These are phyloP conservation scores for Hypselothyrea guttata DNA, from an alignment of 2,888 invertebrate species.

Conservation along the genomic window DNA sequence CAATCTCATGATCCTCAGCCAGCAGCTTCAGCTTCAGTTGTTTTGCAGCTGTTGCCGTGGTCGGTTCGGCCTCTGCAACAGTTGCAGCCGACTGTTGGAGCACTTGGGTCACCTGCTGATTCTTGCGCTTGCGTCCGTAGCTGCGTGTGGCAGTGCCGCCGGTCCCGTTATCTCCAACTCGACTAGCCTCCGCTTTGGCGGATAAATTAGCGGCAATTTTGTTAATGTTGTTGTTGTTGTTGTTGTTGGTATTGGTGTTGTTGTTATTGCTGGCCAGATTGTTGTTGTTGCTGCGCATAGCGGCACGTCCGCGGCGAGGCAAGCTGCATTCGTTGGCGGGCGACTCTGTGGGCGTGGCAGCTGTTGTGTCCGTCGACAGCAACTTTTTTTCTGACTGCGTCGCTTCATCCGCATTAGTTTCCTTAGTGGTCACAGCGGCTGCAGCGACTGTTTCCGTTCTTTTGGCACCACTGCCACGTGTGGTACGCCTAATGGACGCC, in stretches of 20 bases:
- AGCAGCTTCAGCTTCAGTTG: constrained; percentile 58
- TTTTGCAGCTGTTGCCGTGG: constrained; percentile 21
- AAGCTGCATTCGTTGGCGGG: constrained; percentile 31
- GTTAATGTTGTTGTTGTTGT: constrained; percentile 67
- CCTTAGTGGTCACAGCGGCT: no score
- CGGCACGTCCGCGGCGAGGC: constrained; percentile 75
- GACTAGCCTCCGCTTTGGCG: constrained; percentile 73
- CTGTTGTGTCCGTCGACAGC: constrained; percentile 15
- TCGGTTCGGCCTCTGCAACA: neutral
- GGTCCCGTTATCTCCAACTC: constrained; percentile 39
- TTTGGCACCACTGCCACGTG: constrained; percentile 56
- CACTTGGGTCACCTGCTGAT: constrained; percentile 74
- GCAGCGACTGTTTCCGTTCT: constrained; percentile 36
- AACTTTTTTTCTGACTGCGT: constrained; percentile 18
- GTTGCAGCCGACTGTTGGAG: constrained; percentile 41
- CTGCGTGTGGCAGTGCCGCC: constrained; percentile 51
- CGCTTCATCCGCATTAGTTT: constrained; percentile 50
- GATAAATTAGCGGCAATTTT: constrained; percentile 78
- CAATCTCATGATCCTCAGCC: constrained; percentile 15
- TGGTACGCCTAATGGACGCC: constrained; percentile 47
- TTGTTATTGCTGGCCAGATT: constrained; percentile 60
- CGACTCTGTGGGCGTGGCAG: constrained; percentile 24
- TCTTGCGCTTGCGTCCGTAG: constrained; percentile 81
- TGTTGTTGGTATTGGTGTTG: constrained; percentile 15
- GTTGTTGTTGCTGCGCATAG: constrained; percentile 72